Base-by-base conservation (phyloP, 1,140 invertebrate species). In the Cheumatopsyche charites region DNA sequence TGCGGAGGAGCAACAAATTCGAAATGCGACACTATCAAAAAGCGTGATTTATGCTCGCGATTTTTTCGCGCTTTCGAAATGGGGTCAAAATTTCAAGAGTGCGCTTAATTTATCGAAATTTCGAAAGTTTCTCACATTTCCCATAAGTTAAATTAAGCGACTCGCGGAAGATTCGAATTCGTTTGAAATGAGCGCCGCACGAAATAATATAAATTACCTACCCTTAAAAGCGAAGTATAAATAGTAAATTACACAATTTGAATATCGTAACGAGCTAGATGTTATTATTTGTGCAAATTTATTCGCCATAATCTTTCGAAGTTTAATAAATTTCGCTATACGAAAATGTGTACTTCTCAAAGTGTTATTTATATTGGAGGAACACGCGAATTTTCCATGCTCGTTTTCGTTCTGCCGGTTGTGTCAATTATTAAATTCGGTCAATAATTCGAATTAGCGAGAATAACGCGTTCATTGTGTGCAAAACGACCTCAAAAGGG, bases 201-300 rank as follows among this genome's bases (percentile, higher is more conserved):
- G 29, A 63, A 63, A 63, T 42, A 63, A 42, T 42, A 63, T 63
- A 63, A 63, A 63, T 63, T 63, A 41, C 29, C 36, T 26, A 21
- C 58, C 58, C 47, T 52, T 17, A 9, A 17, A 23, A 26, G 58
- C 58, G 25, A 4, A 4, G 26, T 36, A 26, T 15, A 62, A n/a
- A 62, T 62, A 29, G 58, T 62, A 62, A 62, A 62, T 62, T 62
- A 62, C 17, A 62, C 58, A 62, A 62, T 62, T 26, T 62, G 26
- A 62, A 42, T 65, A 65, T 43, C 15, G 62, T 43, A 65, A 43
- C 62, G 29, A 41, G 29, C 36, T 26, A 43, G 17, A 42, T 41
- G 43, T 42, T 65, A 65, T 65, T 65, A 65, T 65, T 65, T 65
- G 62, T 65, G 62, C 36, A 65, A 65, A 65, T 65, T 65, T 65